Base-by-base conservation (phyloP, 1,140 invertebrate genomes). In the Cataglyphis hispanica region DNA sequence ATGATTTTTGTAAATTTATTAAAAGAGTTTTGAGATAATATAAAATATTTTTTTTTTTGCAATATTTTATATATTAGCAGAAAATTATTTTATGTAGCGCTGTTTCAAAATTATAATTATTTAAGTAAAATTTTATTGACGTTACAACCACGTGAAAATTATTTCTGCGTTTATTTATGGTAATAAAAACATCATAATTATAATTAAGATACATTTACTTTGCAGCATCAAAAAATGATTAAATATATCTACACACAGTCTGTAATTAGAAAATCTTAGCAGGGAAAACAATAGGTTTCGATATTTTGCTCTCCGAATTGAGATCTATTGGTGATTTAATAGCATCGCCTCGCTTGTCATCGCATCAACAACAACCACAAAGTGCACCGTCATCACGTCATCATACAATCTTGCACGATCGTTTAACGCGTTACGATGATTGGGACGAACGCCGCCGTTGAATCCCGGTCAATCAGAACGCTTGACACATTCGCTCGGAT, bases 381-480 rank as follows among this genome's bases (percentile, higher is more conserved):
- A 43, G n/a, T 83, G 67, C 56, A 46, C 61, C 37, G 53, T 61
- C 53, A 83, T 83, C 67, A 60, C 25, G 53, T 60, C 67, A 37
- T 43, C 67, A 37, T 43, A 43, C 53, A 60, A 1, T 34, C 67
- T 83, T 43, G 53, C 78, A 72, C 66, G 78, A 67, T 22, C 72
- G 43, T 84, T 84, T 84, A 64, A 77, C 81, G 60, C 81, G 58
- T 84, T 56, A 64, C 46, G 13, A 60, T 84, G 81, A 77, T 77
- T 75, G 58, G 60, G 56, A 84, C 43, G 72, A 77, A 31, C 60
- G 56, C 40, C 60, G 56, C 40, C 81, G 60, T 64, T 63, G 85
- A 89, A 91, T 83, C 75, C 81, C 86, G 91, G 89, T 92, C 91
- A 91, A 93, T 92, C 91, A 89, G 89, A 90, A 89, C 60, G 64